Evolutionary conservation across 2,888 invertebrate species (phyloP).

Genomic region (Ochropleura plecta): DNA sequence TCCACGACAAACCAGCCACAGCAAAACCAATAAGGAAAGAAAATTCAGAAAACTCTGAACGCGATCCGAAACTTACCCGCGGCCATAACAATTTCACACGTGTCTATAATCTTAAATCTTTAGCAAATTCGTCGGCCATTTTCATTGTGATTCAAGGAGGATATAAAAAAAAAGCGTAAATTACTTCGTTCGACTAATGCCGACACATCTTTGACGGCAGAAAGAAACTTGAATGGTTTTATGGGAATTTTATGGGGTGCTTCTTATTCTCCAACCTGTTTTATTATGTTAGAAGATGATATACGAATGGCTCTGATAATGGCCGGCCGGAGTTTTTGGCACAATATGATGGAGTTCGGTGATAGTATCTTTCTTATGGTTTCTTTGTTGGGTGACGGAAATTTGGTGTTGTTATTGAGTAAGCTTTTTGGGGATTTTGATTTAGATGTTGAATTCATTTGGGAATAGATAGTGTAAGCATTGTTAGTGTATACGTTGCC

Average conservation of each 20-base stretch:
- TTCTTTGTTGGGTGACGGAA: constrained; percentile 33
- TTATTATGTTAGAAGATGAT: constrained; percentile 66
- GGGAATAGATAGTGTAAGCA: not conserved
- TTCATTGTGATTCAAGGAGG: constrained; percentile 83
- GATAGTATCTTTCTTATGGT: constrained; percentile 29
- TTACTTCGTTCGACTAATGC: constrained; percentile 81
- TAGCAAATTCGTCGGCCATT: constrained; percentile 66
- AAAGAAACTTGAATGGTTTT: constrained; percentile 74
- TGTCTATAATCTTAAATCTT: constrained; percentile 67
- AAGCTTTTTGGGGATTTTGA: not conserved
- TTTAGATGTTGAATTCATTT: not conserved
- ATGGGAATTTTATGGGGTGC: constrained; percentile 75
- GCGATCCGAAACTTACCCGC: constrained; percentile 25
- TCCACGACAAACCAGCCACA: constrained; percentile 14
- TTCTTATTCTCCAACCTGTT: constrained; percentile 63
- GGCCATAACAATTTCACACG: constrained; percentile 53
- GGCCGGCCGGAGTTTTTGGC: constrained; percentile 37
- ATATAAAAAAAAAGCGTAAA: constrained; percentile 83
- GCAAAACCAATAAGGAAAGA: constrained; percentile 20
- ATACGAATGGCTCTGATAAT: constrained; percentile 55
- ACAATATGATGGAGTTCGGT: constrained; percentile 35
- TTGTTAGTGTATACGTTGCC: not conserved
- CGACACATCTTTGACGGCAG: constrained; percentile 70
- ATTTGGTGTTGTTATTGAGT: constrained; percentile 6
- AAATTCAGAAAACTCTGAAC: constrained; percentile 41